These are phyloP conservation scores for Mythimna pallens DNA, from an alignment of 2,888 invertebrate genomes.

Conservation along the genomic window DNA sequence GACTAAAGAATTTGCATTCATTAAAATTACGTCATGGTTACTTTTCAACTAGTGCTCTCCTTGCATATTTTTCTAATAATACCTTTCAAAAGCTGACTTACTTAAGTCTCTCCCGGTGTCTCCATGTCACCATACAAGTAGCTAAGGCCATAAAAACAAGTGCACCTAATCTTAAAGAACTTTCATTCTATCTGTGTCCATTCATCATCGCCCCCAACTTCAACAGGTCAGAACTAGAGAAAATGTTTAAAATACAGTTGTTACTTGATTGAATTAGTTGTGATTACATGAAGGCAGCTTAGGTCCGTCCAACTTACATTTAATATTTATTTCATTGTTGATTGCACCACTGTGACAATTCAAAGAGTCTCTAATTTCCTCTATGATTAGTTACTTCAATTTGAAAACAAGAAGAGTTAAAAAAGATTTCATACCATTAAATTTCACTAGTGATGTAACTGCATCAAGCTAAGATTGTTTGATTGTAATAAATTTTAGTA, in stretches of 20 bases:
- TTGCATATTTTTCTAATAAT: constrained; percentile 87
- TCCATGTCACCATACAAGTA: constrained; percentile 88
- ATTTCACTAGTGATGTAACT: constrained; percentile 4
- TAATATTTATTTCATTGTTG: constrained; percentile 54
- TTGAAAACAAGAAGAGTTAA: not conserved
- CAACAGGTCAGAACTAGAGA: constrained; percentile 85
- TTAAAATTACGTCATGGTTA: constrained; percentile 89
- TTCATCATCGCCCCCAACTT: constrained; percentile 87
- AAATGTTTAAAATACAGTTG: constrained; percentile 88
- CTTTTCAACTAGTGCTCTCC: constrained; percentile 87
- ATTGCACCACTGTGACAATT: constrained; percentile 28
- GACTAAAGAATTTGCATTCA: constrained; percentile 85
- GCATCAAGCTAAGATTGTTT: constrained; percentile 30
- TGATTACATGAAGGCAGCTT: constrained; percentile 69
- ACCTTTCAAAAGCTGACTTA: constrained; percentile 86
- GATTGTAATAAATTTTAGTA: constrained; percentile 33
- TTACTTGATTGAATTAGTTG: constrained; percentile 83
- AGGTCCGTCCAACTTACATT: constrained; percentile 75
- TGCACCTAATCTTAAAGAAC: constrained; percentile 87
- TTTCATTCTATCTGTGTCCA: constrained; percentile 88
- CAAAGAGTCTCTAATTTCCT: constrained; percentile 1
- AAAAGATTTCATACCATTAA: not conserved
- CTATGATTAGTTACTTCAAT: not conserved
- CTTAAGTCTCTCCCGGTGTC: constrained; percentile 87
- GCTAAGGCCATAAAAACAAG: constrained; percentile 86